Evolutionary conservation across 2,113 vertebrate genomes (phyloP).

Genomic region (Sander lucioperca): DNA sequence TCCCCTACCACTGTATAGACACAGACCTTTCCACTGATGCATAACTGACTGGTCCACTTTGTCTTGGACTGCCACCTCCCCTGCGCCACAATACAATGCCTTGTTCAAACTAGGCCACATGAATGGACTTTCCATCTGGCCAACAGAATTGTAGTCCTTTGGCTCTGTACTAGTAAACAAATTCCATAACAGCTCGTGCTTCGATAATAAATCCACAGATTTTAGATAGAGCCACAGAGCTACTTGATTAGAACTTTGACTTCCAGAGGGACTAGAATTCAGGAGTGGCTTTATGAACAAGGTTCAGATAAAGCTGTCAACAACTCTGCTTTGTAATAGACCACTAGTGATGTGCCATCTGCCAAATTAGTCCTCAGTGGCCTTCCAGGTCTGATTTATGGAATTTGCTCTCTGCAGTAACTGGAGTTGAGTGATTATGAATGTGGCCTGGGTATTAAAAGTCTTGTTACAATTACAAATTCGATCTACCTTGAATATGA

Average conservation of each 20-base stretch:
- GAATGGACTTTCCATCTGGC: conserved; percentile 65
- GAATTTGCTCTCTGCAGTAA: conserved; percentile 32
- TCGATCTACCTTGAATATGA: background rate
- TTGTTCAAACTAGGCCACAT: conserved; percentile 78
- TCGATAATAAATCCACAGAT: conserved; percentile 1
- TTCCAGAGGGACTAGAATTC: background rate
- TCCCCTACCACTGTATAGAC: conserved; percentile 7
- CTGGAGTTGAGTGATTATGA: background rate
- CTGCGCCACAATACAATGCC: conserved; percentile 66
- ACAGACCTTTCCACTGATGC: conserved; percentile 31
- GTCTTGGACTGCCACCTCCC: conserved; percentile 60
- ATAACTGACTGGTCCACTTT: conserved; percentile 65
- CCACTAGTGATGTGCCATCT: conserved; percentile 13
- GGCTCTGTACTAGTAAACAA: conserved; percentile 64
- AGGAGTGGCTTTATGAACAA: background rate
- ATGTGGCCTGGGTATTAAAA: background rate
- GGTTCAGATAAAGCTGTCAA: conserved; percentile 21
- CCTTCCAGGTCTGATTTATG: background rate
- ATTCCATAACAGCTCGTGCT: conserved; percentile 45
- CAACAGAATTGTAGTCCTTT: conserved; percentile 38
- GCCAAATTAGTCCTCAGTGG: conserved; percentile 20
- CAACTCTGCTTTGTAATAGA: conserved; percentile 15
- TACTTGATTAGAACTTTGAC: background rate
- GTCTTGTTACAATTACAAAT: background rate
- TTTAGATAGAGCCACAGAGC: background rate